Evolutionary conservation across 2,797 vertebrate species (phyloP), one percentile per base, ranked within the genome.

Genomic region (Chelon labrosus): DNA sequence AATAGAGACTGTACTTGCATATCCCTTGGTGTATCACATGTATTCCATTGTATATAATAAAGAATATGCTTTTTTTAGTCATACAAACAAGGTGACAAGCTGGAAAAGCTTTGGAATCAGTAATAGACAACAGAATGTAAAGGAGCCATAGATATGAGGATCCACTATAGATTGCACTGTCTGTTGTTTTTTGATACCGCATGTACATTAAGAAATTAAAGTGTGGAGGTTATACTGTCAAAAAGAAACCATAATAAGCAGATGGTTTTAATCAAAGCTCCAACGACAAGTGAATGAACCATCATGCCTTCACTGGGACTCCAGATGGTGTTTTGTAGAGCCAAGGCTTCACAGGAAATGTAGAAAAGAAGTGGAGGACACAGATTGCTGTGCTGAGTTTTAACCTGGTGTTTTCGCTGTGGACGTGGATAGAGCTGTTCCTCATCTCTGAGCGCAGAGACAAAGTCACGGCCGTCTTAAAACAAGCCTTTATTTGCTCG

Each of bases 401-500:
- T 67, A 65, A 74, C 65, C 41, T 75, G 1, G 4, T 71, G 70
- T 85, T 75, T 87, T 85, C 25, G 69, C 27, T 67, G 72, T 35
- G 52, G 70, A 85, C 77, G 51, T 61, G n/a, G 69, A 73, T 10
- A 31, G 55, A 70, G 59, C 53, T 69, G 65, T 72, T 88, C 50
- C 54, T 75, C 51, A 66, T 80, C 64, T 62, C 19, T 11, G 51
- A 51, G 54, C 44, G 66, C 64, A 47, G 57, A 77, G 55, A 69
- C 16, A 80, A 70, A 66, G 17, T 49, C 72, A 64, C 41, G 12
- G 49, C 10, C 56, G 47, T 63, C 59, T 60, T 51, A 61, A 75
- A 73, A 60, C 3, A 78, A 67, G 35, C 69, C 83, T 90, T 88
- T 89, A 78, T 82, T 83, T 72, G 71, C 65, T 57, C 0, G 3